A percentile compares a stretch with the other conserved stretches of the same genome.
These are phyloP conservation scores for Paratilapia polleni DNA, from an alignment of 2,113 vertebrate genomes.

Conservation along the genomic window DNA sequence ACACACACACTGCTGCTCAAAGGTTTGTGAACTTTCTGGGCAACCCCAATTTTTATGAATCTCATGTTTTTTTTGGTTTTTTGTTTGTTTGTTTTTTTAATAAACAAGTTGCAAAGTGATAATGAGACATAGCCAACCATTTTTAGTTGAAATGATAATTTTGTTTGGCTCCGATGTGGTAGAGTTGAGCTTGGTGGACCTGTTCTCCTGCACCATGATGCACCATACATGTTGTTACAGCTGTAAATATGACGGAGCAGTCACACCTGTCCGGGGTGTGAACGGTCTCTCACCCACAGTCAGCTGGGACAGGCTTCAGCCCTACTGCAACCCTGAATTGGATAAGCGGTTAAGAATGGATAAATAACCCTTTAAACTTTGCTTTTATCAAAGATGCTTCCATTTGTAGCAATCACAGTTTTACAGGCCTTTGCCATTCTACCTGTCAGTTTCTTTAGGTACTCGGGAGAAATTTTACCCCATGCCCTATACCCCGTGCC, in stretches of 20 bases:
- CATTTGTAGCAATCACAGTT: background rate
- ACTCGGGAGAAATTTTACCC: background rate
- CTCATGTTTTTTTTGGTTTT: too few species aligned
- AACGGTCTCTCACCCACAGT: background rate
- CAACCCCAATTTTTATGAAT: too few species aligned
- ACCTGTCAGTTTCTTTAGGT: background rate
- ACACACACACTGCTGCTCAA: background rate
- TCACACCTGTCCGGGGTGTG: background rate
- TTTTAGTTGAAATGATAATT: background rate
- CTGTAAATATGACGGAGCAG: background rate
- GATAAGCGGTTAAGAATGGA: background rate
- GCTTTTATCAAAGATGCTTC: too few species aligned
- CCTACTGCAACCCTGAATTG: background rate
- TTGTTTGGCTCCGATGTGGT: background rate
- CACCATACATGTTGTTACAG: fast-evolving
- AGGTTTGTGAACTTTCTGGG: background rate
- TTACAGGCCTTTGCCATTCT: background rate
- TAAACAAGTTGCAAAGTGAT: background rate
- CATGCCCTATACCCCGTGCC: too few species aligned
- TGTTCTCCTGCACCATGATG: background rate
- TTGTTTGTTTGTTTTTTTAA: background rate
- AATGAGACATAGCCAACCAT: background rate
- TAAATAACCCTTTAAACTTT: too few species aligned
- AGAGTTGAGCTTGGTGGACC: background rate
- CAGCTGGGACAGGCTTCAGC: background rate